Evolutionary conservation across 2,113 vertebrate genomes (phyloP).

Genomic region (Chloropsis hardwickii): DNA sequence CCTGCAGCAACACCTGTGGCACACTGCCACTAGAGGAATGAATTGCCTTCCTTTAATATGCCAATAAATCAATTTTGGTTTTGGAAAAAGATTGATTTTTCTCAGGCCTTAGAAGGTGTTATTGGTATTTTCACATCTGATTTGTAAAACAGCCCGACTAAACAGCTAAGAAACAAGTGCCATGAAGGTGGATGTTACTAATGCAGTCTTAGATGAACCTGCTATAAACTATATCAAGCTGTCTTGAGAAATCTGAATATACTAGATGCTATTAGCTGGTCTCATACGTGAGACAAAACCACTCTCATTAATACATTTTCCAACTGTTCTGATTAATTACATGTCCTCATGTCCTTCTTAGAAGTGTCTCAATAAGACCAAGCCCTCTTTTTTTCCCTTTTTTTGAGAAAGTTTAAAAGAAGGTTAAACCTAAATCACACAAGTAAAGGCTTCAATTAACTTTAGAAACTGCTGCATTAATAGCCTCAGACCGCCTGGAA

Average conservation of each 20-base stretch:
- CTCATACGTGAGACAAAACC: not conserved
- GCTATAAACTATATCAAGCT: not conserved
- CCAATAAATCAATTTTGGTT: not conserved
- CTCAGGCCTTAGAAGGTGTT: not conserved
- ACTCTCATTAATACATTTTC: not conserved
- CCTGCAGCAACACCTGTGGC: not conserved
- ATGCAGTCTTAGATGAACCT: not conserved
- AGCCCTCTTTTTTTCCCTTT: not conserved
- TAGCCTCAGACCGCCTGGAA: not conserved
- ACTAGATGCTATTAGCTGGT: not conserved
- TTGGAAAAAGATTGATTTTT: not conserved
- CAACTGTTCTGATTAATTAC: not conserved
- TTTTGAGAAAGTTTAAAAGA: not conserved
- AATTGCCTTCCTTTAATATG: not conserved
- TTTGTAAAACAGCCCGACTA: not conserved
- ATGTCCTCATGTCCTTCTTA: not conserved
- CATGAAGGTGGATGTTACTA: not conserved
- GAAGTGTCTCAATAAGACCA: not conserved
- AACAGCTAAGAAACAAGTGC: not conserved
- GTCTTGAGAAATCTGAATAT: not conserved
- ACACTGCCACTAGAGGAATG: not conserved
- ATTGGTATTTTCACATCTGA: not conserved
- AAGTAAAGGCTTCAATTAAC: not conserved
- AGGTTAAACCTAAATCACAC: not conserved
- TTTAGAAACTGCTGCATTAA: constrained; percentile 18